These are phyloP conservation scores for Phylloscopus collybita DNA, from an alignment of 2,797 vertebrate genomes.

Conservation along the genomic window DNA sequence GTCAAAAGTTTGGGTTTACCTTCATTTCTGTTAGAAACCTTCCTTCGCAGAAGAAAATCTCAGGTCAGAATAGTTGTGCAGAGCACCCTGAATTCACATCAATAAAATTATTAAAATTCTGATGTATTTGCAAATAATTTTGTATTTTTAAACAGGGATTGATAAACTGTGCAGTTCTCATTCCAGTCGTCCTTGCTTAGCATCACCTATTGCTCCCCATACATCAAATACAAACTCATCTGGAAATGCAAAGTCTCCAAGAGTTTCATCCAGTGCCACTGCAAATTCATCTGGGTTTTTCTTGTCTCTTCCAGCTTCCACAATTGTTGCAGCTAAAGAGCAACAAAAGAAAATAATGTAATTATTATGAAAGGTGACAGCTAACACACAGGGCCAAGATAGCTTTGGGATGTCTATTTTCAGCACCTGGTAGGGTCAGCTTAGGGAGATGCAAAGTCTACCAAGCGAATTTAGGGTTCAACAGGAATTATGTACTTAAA, in stretches of 20 bases:
- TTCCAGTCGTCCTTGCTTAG: slow-evolving; percentile 85
- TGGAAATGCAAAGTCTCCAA: slow-evolving; percentile 96
- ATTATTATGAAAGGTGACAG: neutral
- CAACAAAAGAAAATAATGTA: neutral
- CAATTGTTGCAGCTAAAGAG: slow-evolving; percentile 91
- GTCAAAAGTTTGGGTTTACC: neutral
- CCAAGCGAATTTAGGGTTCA: neutral
- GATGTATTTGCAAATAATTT: neutral
- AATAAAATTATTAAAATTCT: neutral
- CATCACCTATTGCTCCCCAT: slow-evolving; percentile 95
- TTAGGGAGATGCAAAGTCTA: neutral
- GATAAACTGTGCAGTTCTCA: neutral
- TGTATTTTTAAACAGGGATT: neutral
- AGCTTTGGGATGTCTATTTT: neutral
- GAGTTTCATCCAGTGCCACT: slow-evolving; percentile 89
- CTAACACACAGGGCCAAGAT: neutral
- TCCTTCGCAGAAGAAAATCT: neutral
- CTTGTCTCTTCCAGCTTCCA: slow-evolving; percentile 96
- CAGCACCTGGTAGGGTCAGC: neutral
- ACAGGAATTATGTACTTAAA: neutral
- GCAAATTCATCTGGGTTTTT: slow-evolving; percentile 94
- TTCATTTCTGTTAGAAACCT: neutral
- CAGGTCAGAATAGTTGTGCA: neutral
- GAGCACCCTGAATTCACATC: neutral
- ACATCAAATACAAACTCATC: slow-evolving; percentile 98